phyloP scores from a whole-genome alignment of 2,797 vertebrate species.

The Coluber constrictor region DNA sequence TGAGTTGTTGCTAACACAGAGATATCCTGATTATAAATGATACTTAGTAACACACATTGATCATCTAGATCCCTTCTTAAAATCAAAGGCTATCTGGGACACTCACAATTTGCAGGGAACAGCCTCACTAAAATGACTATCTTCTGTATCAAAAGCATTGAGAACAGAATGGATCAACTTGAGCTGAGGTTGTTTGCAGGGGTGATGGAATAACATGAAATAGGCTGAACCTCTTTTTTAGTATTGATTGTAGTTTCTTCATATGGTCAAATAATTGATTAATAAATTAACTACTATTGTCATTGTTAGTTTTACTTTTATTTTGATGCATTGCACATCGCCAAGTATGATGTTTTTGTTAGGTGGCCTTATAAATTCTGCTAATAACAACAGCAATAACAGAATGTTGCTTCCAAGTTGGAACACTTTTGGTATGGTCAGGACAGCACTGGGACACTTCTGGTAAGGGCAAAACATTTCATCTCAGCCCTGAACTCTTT shows the following conservation, averaged over 20 bases:
- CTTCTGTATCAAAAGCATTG: not conserved
- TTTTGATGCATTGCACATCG: not conserved
- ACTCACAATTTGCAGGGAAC: not conserved
- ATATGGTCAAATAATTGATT: not conserved
- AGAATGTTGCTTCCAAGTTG: not conserved
- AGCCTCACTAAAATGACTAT: not conserved
- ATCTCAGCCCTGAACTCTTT: not conserved
- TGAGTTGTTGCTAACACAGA: not conserved
- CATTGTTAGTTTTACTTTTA: not conserved
- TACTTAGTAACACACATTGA: not conserved
- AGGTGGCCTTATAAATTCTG: not conserved
- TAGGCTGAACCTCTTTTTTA: not conserved
- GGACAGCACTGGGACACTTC: not conserved
- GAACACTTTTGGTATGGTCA: not conserved
- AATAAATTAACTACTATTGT: not conserved
- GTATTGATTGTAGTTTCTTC: not conserved
- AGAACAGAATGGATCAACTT: not conserved
- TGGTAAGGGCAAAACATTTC: not conserved
- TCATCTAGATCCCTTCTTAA: not conserved
- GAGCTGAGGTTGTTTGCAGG: not conserved
- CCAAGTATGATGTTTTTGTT: not conserved
- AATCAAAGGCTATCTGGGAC: not conserved
- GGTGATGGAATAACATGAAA: not conserved
- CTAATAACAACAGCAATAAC: not conserved
- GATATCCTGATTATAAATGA: not conserved